Percentiles rank a stretch among this genome's conserved stretches.
Evolutionary conservation across 2,888 invertebrate genomes (phyloP).

Genomic region (Baccha elongata): DNA sequence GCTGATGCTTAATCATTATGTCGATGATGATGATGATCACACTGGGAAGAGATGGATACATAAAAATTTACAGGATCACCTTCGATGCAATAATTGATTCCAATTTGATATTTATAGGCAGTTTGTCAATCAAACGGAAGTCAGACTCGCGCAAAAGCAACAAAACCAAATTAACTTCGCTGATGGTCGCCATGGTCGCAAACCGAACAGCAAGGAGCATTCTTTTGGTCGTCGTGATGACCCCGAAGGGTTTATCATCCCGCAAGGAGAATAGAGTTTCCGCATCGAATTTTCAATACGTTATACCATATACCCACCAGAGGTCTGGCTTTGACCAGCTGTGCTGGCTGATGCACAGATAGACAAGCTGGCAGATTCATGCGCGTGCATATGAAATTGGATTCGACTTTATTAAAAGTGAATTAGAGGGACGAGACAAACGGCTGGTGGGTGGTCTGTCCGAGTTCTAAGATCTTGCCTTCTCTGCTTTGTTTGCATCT

Average conservation of each 20-base stretch:
- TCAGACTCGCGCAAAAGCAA: slow-evolving; percentile 20
- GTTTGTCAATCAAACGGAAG: slow-evolving; percentile 71
- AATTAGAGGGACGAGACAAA: slow-evolving; percentile 63
- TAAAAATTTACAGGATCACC: slow-evolving; percentile 43
- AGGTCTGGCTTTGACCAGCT: slow-evolving; percentile 55
- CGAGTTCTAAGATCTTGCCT: slow-evolving; percentile 64
- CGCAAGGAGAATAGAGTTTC: slow-evolving; percentile 36
- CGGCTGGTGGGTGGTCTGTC: slow-evolving; percentile 67
- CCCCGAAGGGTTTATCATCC: slow-evolving; percentile 58
- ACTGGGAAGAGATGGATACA: slow-evolving; percentile 16
- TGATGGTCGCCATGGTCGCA: not conserved
- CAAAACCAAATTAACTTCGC: slow-evolving; percentile 24
- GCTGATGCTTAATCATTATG: slow-evolving; percentile 35
- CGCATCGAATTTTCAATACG: slow-evolving; percentile 46
- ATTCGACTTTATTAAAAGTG: slow-evolving; percentile 71
- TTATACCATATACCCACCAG: not conserved
- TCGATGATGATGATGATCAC: slow-evolving; percentile 37
- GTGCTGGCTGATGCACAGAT: slow-evolving; percentile 27
- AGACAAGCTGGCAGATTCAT: slow-evolving; percentile 62
- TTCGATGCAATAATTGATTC: slow-evolving; percentile 32
- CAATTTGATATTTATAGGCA: slow-evolving; percentile 45
- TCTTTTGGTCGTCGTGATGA: slow-evolving; percentile 67
- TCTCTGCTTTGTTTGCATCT: slow-evolving; percentile 55
- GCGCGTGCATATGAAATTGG: slow-evolving; percentile 69
- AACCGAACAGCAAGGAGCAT: slow-evolving; percentile 15